Evolutionary conservation across 1,140 invertebrate genomes (phyloP), one percentile per base, ranked within the genome.

Genomic region (Camponotus vicinus): DNA sequence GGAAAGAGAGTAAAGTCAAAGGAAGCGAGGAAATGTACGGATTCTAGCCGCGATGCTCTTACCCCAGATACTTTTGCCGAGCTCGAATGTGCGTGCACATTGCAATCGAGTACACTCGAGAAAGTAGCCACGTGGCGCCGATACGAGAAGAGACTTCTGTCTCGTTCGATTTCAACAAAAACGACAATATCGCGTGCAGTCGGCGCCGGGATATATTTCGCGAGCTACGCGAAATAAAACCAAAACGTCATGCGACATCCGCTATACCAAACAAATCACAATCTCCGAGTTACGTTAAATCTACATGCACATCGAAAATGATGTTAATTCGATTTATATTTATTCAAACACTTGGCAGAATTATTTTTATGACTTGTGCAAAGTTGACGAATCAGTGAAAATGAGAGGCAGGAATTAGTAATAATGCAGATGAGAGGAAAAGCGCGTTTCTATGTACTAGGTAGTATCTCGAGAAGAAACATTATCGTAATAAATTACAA

Each of bases 101-200:
- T 52, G 71, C 71, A 59, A 88, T 88, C 73, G 88, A 88, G 79
- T 61, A 67, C 73, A 78, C 73, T 89, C 52, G 86, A 85, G 80
- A 89, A 89, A 89, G 73, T 73, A 75, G 69, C 52, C 71, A 66
- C 57, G 64, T 83, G 79, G 69, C 45, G 55, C 27, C 69, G 69
- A 75, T 73, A 75, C 27, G 79, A 61, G 52, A 27, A 40, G 27
- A 75, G 27, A 63, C 32, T 61, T 18, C 27, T 49, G 57, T 7
- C 40, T n/a, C n/a, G 18, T 21, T 49, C 40, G 0, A 52, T 21
- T 27, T 11, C 32, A 32, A 27, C 15, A 69, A 80, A 80, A 57
- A 80, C 1, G 42, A 52, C 27, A 37, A 77, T 21, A 32, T 49
- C 13, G 13, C 15, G 27, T 7, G 63, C 61, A 37, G 4, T 40